These are phyloP conservation scores for Leucoptera coffeella DNA, from an alignment of 2,888 invertebrate species.

Conservation along the genomic window DNA sequence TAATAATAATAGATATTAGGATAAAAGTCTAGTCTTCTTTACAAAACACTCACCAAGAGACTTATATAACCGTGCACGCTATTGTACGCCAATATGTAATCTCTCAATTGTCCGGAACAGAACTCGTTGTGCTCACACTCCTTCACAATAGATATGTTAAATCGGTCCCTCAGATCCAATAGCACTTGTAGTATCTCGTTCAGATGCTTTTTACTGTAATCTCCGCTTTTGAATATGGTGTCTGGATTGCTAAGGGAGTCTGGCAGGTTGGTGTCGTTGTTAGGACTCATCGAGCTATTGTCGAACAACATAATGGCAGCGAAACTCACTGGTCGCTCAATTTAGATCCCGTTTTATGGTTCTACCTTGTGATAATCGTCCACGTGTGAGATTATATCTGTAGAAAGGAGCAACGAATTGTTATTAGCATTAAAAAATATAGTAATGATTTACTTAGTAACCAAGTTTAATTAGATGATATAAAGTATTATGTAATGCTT, in stretches of 20 bases:
- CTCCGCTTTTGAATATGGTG: conserved; percentile 15
- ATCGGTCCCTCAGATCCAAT: conserved; percentile 26
- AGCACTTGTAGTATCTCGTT: conserved; percentile 26
- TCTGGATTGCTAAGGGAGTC: no score
- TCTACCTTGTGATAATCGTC: no score
- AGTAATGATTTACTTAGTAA: no score
- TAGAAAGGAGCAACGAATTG: no score
- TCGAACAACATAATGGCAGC: conserved; percentile 23
- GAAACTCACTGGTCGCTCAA: no score
- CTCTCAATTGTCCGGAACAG: conserved; percentile 55
- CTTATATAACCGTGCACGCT: conserved; percentile 78
- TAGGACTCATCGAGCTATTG: conserved; percentile 12
- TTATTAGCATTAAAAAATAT: no score
- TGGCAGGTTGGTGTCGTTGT: conserved; percentile 16
- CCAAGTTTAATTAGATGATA: no score
- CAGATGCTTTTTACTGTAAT: conserved; percentile 21
- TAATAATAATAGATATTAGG: not conserved
- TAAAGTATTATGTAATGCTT: no score
- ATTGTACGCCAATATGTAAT: conserved; percentile 59
- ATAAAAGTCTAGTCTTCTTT: not conserved
- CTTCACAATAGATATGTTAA: conserved; percentile 28
- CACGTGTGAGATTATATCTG: no score
- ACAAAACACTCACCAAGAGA: conserved; percentile 63
- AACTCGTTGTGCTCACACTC: conserved; percentile 39
- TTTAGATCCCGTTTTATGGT: no score